These are phyloP conservation scores for Drosophila dunni DNA, from an alignment of 1,140 invertebrate genomes.

Conservation along the genomic window DNA sequence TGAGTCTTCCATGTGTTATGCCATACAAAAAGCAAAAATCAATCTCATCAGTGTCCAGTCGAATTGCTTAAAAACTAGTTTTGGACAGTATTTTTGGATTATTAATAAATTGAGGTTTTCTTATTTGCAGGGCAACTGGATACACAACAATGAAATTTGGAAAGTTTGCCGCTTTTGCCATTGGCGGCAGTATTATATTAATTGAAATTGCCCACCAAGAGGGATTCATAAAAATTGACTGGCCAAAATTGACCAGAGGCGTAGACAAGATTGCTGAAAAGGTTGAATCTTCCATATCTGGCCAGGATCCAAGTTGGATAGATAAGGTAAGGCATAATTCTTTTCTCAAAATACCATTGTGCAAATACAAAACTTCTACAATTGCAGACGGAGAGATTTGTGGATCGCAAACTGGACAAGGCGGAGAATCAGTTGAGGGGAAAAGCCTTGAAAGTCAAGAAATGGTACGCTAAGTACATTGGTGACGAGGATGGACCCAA, in stretches of 20 bases:
- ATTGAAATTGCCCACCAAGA: slow-evolving; percentile 95
- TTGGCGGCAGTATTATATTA: slow-evolving; percentile 95
- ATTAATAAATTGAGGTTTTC: not conserved
- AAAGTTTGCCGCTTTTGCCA: slow-evolving; percentile 93
- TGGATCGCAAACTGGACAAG: slow-evolving; percentile 91
- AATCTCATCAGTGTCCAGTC: not conserved
- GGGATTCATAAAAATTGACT: slow-evolving; percentile 96
- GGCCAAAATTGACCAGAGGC: slow-evolving; percentile 93
- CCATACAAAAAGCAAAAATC: not conserved
- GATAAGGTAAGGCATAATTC: slow-evolving; percentile 89
- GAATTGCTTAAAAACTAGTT: no score
- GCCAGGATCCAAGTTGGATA: slow-evolving; percentile 89
- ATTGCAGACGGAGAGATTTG: slow-evolving; percentile 89
- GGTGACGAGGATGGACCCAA: slow-evolving; percentile 88
- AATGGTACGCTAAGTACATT: slow-evolving; percentile 89
- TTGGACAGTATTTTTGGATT: no score
- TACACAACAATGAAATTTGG: slow-evolving; percentile 96
- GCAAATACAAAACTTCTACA: slow-evolving; percentile 9
- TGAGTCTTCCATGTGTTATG: not conserved
- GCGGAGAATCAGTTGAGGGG: slow-evolving; percentile 89
- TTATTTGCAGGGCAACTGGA: slow-evolving; percentile 90
- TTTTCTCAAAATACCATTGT: not conserved
- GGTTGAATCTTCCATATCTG: slow-evolving; percentile 91
- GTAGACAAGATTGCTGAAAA: slow-evolving; percentile 93
- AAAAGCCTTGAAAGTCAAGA: slow-evolving; percentile 88